phyloP scores from a whole-genome alignment of 2,797 vertebrate species.

The Sciaenops ocellatus region DNA sequence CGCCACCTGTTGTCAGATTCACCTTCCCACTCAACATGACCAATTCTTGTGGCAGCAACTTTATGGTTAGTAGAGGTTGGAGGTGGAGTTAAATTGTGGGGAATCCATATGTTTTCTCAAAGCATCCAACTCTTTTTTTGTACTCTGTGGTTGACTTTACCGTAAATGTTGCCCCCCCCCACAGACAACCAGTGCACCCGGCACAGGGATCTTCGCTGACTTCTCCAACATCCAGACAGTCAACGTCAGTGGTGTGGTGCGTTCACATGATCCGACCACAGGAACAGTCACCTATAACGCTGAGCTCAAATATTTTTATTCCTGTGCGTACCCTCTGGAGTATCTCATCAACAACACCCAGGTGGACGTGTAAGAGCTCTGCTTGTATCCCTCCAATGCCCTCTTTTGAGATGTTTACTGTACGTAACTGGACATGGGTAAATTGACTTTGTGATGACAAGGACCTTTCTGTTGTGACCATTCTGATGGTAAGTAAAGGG shows the following conservation, averaged over 20 bases:
- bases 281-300: constrained; percentile 80
- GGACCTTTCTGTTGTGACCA: not conserved
- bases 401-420: constrained; percentile 5
- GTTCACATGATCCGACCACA: constrained; percentile 71
- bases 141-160: constrained; percentile 13
- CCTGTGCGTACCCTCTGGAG: constrained; percentile 84
- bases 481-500: not conserved
- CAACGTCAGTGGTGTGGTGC: constrained; percentile 81
- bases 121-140: not conserved
- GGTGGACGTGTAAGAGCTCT: constrained; percentile 80
- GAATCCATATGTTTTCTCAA: not conserved
- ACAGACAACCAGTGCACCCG: constrained; percentile 75
- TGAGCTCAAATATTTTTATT: constrained; percentile 83
- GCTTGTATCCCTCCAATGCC: not conserved
- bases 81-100: not conserved
- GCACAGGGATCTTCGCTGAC: constrained; percentile 78
- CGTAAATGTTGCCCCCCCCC: constrained; percentile 2
- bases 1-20: constrained; percentile 77
- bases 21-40: constrained; percentile 79
- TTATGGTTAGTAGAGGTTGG: constrained; percentile 69
- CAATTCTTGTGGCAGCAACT: constrained; percentile 77
- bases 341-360: constrained; percentile 85
- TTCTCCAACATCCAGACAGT: constrained; percentile 84
- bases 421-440: not conserved
- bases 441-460: not conserved